These are phyloP conservation scores for Lottia gigantea DNA, from an alignment of 2,888 invertebrate genomes.

Conservation along the genomic window DNA sequence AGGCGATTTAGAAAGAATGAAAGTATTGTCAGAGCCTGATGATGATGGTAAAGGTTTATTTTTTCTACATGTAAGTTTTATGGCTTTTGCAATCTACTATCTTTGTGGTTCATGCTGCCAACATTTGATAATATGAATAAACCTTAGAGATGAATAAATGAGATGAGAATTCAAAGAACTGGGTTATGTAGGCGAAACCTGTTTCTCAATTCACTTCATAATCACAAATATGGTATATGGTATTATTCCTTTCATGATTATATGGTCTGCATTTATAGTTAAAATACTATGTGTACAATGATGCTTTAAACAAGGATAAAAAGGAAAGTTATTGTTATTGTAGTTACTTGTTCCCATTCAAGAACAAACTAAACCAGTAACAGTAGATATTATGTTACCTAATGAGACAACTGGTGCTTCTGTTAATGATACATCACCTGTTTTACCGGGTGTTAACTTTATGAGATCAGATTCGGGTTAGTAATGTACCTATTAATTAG, in stretches of 20 bases:
- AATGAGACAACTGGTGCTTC: constrained; percentile 5
- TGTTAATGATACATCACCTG: constrained; percentile 13
- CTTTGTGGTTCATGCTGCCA: no score
- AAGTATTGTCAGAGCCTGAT: constrained; percentile 29
- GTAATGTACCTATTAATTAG: neutral
- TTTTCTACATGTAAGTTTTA: constrained; percentile 16
- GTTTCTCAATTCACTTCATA: no score
- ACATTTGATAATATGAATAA: no score
- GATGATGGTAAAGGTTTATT: constrained; percentile 21
- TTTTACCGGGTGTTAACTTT: constrained; percentile 19
- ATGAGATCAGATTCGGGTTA: constrained; percentile 41
- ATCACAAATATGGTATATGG: no score
- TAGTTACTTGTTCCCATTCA: constrained; percentile 38
- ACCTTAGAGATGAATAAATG: no score
- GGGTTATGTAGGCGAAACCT: no score
- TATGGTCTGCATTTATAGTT: no score
- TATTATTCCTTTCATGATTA: no score
- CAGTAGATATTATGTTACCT: constrained; percentile 39
- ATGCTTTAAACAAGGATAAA: no score
- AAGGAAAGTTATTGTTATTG: constrained; percentile 10
- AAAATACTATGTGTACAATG: no score
- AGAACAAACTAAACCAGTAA: constrained; percentile 24
- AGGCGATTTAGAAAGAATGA: constrained; percentile 34
- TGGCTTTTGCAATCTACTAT: no score
- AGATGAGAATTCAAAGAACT: no score